These are phyloP conservation scores for Echiichthys vipera DNA, from an alignment of 2,797 vertebrate genomes.

Conservation along the genomic window DNA sequence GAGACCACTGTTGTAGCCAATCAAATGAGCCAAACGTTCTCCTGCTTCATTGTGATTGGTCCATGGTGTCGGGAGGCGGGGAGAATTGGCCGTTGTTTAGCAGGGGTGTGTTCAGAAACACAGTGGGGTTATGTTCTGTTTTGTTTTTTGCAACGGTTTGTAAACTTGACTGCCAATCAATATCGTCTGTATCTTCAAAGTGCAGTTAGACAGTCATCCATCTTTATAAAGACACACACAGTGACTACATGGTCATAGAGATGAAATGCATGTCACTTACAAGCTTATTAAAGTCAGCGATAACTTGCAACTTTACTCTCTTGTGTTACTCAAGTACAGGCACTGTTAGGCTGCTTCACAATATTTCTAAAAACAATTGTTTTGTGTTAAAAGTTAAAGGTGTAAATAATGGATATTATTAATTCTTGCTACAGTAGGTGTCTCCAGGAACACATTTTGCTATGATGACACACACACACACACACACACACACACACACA, in stretches of 20 bases:
- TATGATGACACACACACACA: too few relatives aligned
- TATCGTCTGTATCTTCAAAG: background rate
- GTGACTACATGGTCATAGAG: background rate
- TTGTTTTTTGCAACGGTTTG: background rate
- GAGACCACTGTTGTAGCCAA: constrained; percentile 42
- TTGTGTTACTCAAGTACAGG: too few relatives aligned
- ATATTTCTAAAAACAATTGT: too few relatives aligned
- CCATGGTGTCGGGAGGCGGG: background rate
- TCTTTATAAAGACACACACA: background rate
- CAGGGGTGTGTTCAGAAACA: constrained; percentile 16
- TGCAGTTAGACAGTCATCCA: background rate
- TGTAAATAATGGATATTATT: too few relatives aligned
- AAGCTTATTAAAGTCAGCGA: background rate
- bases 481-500: too few relatives aligned
- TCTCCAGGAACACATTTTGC: too few relatives aligned
- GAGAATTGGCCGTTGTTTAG: rapidly evolving
- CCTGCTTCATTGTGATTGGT: constrained; percentile 34
- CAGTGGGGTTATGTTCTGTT: background rate
- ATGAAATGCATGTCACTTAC: background rate
- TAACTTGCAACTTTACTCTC: background rate
- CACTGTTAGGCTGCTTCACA: too few relatives aligned
- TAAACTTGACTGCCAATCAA: background rate
- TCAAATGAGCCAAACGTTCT: constrained; percentile 11
- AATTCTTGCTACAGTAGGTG: too few relatives aligned
- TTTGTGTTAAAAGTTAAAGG: too few relatives aligned